phyloP scores from a whole-genome alignment of 2,888 invertebrate genomes.

The Xestoiulus laeticollis region DNA sequence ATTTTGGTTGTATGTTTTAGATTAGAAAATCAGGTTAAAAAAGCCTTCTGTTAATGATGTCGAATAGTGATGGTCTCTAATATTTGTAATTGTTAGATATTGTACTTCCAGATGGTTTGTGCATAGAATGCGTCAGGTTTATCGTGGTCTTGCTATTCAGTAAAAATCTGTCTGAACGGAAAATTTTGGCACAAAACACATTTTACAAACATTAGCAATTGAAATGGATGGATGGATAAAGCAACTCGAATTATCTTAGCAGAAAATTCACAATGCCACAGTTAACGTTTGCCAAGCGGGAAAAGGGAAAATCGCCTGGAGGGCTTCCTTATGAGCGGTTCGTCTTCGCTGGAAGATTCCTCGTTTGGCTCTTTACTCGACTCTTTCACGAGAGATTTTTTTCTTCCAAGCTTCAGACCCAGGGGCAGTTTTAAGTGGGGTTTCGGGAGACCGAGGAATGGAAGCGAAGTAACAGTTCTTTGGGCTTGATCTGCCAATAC shows the following conservation, averaged over 20 bases:
- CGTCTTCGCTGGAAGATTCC: slow-evolving; percentile 46
- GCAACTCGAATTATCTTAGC: background rate
- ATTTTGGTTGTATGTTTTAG: too few relatives aligned
- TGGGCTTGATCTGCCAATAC: slow-evolving; percentile 42
- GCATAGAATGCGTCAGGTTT: background rate
- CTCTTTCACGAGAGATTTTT: background rate
- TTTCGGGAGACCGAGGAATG: slow-evolving; percentile 44
- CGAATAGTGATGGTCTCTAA: background rate
- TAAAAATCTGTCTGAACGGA: background rate
- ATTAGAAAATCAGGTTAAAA: too few relatives aligned
- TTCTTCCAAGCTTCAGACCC: slow-evolving; percentile 40
- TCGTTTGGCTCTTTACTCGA: background rate
- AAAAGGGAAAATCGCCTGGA: slow-evolving; percentile 51
- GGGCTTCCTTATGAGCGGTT: slow-evolving; percentile 47
- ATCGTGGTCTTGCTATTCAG: background rate
- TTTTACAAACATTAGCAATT: background rate
- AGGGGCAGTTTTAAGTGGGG: slow-evolving; percentile 42
- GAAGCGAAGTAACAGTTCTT: slow-evolving; percentile 31
- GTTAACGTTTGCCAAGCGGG: slow-evolving; percentile 44
- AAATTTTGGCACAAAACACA: background rate
- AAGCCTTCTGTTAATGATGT: too few relatives aligned
- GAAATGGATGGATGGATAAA: slow-evolving; percentile 25
- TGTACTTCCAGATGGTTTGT: background rate
- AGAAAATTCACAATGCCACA: background rate
- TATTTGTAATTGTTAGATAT: background rate